Percentiles rank a stretch among this genome's conserved stretches.
phyloP scores from a whole-genome alignment of 2,888 invertebrate species.

The Crepidodera aurea region DNA sequence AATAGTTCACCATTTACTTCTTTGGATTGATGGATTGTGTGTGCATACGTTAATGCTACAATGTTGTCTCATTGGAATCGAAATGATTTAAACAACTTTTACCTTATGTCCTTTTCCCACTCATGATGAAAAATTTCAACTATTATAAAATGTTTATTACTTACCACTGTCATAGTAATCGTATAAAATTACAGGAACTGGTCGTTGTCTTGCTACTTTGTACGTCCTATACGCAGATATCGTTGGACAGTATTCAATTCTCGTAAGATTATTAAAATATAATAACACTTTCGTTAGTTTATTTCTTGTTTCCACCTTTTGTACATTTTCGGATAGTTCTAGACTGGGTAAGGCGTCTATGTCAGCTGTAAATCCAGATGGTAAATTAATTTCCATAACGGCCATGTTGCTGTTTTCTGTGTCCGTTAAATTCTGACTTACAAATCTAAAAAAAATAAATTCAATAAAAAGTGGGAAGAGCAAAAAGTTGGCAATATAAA shows the following conservation, averaged over 20 bases:
- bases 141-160: too few relatives aligned
- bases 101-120: too few relatives aligned
- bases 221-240: conserved; percentile 84
- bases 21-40: too few relatives aligned
- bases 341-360: conserved; percentile 73
- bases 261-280: conserved; percentile 75
- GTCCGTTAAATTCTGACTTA: conserved; percentile 66
- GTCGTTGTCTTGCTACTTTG: conserved; percentile 85
- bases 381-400: conserved; percentile 87
- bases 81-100: too few relatives aligned
- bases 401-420: conserved; percentile 86
- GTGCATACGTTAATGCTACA: too few relatives aligned
- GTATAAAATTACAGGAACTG: conserved; percentile 83
- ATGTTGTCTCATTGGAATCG: too few relatives aligned
- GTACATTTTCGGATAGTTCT: conserved; percentile 67
- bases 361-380: conserved; percentile 91
- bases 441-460: conserved; percentile 67
- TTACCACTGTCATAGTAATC: conserved; percentile 94
- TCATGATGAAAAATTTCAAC: too few relatives aligned
- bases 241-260: conserved; percentile 79
- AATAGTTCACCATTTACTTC: too few relatives aligned
- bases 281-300: conserved; percentile 72
- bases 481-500: too few relatives aligned
- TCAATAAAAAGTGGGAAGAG: too few relatives aligned
- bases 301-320: conserved; percentile 74